phyloP scores from a whole-genome alignment of 2,888 invertebrate species.

The Dendrolimus pini region DNA sequence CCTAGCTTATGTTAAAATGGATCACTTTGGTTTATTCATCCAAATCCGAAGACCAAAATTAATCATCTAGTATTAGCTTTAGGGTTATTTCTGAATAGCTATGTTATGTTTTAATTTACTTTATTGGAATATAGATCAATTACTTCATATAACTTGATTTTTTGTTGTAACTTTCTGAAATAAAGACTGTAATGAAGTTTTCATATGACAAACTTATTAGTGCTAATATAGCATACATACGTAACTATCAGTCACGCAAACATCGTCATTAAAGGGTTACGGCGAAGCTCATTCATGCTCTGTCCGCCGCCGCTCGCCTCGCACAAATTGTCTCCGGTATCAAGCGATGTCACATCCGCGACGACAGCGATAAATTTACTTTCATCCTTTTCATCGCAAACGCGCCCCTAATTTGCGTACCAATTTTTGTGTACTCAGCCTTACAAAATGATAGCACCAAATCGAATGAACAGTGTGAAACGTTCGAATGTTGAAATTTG shows the following conservation, averaged over 20 bases:
- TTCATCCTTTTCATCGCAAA: constrained; percentile 62
- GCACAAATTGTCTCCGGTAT: constrained; percentile 53
- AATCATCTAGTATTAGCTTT: too few relatives aligned
- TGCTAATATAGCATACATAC: constrained; percentile 11
- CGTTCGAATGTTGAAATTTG: constrained; percentile 4
- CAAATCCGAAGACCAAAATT: too few relatives aligned
- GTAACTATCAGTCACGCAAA: constrained; percentile 41
- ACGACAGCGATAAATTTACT: constrained; percentile 70
- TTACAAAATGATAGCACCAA: constrained; percentile 6
- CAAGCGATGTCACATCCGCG: constrained; percentile 44
- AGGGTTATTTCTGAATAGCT: too few relatives aligned
- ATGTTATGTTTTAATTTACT: too few relatives aligned
- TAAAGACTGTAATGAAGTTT: too few relatives aligned
- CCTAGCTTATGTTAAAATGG: too few relatives aligned
- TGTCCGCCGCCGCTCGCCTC: constrained; percentile 24
- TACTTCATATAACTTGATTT: too few relatives aligned
- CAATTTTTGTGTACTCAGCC: constrained; percentile 4
- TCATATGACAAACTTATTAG: neutral
- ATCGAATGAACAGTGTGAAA: constrained; percentile 9
- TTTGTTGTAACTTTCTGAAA: too few relatives aligned
- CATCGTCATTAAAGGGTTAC: constrained; percentile 52
- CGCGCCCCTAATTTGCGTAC: constrained; percentile 43
- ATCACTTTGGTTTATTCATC: too few relatives aligned
- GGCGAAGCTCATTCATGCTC: constrained; percentile 60
- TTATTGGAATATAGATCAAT: too few relatives aligned